Evolutionary conservation across 1,140 invertebrate species (phyloP), one percentile per base, ranked within the genome.

Genomic region (Muscidifurax raptorellus): DNA sequence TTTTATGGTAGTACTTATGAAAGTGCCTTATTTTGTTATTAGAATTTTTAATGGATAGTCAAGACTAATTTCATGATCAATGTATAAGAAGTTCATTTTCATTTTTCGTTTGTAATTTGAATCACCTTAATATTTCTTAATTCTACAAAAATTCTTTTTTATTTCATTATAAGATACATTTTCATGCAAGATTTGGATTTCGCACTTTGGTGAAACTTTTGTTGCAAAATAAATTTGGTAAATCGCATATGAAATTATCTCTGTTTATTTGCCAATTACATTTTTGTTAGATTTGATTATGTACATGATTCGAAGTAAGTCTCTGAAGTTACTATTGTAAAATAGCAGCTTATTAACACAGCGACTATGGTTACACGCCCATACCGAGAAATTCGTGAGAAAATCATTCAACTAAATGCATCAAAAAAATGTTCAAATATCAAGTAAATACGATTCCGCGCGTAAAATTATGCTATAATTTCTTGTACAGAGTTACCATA

Each of bases 251-350:
- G 22, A 85, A 85, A 84, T 75, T 66, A 59, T 67, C 22, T 71
- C 10, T 36, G 25, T 85, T 85, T 85, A 85, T 85, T 85, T 81
- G 28, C 72, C 75, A 85, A 80, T 85, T 82, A 85, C 79, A 78
- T 81, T 64, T 78, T 77, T 28, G 30, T 47, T 82, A 36, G 30
- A 78, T 30, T 78, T 81, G 1, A 81, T 78, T 82, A 85, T 85
- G 59, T 85, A 82, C 84, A 85, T 64, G 64, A 82, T 82, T 82
- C 15, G 25, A 82, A 59, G 72, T 76, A 47, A 44, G 71, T 82
- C 32, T 79, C 32, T 67, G 25, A 66, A 66, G 18, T 66, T 81
- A 18, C 80, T 85, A 66, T 28, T 52, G 7, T 6, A 9, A 1
- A 72, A 67, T n/a, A 75, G 47, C 25, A 84, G 40, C 44, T 67